These are phyloP conservation scores for Gymnothorax javanicus DNA, from an alignment of 2,797 vertebrate genomes.

Conservation along the genomic window DNA sequence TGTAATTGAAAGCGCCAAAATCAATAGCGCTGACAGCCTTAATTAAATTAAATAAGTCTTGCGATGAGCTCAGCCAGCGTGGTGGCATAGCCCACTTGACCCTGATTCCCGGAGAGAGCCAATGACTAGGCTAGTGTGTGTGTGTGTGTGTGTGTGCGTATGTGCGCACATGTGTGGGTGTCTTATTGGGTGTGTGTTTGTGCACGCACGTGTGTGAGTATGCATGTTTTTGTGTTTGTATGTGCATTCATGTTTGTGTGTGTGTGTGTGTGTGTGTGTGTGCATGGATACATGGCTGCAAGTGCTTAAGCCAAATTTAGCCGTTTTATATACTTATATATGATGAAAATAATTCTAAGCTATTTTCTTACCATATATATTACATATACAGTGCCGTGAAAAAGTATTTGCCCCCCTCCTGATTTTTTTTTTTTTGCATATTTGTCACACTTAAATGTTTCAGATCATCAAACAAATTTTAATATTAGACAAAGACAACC, in stretches of 20 bases:
- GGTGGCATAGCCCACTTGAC: conserved; percentile 73
- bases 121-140: conserved; percentile 29
- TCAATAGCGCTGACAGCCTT: conserved; percentile 96
- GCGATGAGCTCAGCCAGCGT: conserved; percentile 72
- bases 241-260: conserved; percentile 1
- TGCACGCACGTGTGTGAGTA: conserved; percentile 38
- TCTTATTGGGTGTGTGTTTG: conserved; percentile 23
- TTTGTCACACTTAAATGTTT: no score
- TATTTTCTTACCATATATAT: background rate
- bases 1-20: conserved; percentile 98
- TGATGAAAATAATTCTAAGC: background rate
- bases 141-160: conserved; percentile 40
- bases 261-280: conserved; percentile 22
- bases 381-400: no score
- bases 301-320: background rate
- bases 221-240: conserved; percentile 26
- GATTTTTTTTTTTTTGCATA: no score
- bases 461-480: no score
- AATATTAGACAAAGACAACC: no score
- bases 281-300: background rate
- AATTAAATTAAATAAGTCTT: conserved; percentile 99
- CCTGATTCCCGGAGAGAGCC: conserved; percentile 55
- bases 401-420: no score
- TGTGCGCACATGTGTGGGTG: conserved; percentile 57
- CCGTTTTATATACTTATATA: background rate